A percentile compares a stretch with the other conserved stretches of the same genome.
Conservation (phyloP, 2,888 invertebrate genomes). For the Troilus luridus region DNA sequence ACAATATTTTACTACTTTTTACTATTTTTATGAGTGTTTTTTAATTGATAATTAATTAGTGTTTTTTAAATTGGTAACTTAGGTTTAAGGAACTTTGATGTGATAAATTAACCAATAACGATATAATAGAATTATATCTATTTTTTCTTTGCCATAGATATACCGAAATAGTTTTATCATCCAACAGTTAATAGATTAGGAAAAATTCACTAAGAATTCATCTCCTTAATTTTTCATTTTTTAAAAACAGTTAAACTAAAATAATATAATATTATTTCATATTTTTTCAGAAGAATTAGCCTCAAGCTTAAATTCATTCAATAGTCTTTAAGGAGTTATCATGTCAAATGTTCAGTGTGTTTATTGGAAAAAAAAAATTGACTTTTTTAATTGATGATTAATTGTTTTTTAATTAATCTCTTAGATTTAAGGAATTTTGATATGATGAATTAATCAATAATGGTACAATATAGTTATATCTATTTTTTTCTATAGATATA, state of each 20-base stretch:
- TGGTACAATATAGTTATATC: too few species aligned
- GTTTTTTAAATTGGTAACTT: not conserved
- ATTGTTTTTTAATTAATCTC: too few species aligned
- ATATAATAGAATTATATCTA: not conserved
- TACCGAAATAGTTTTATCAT: not conserved
- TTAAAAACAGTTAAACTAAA: not conserved
- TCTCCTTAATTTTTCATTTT: not conserved
- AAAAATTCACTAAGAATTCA: not conserved
- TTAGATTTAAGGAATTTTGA: too few species aligned
- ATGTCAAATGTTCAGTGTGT: not conserved
- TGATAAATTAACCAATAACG: not conserved
- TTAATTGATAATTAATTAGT: too few species aligned
- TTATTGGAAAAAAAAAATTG: not conserved
- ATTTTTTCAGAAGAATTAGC: not conserved
- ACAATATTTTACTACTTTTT: not conserved
- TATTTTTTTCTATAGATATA: too few species aligned
- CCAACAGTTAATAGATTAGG: not conserved
- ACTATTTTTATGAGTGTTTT: not conserved
- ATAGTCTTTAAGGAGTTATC: not conserved
- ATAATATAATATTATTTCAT: not conserved
- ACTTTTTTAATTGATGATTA: too few species aligned
- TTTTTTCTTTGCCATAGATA: not conserved
- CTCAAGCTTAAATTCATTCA: not conserved
- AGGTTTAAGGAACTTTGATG: conserved; percentile 7
- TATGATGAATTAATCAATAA: not conserved